These are phyloP conservation scores for Ellobium chinense DNA, from an alignment of 2,888 invertebrate species.

Conservation along the genomic window DNA sequence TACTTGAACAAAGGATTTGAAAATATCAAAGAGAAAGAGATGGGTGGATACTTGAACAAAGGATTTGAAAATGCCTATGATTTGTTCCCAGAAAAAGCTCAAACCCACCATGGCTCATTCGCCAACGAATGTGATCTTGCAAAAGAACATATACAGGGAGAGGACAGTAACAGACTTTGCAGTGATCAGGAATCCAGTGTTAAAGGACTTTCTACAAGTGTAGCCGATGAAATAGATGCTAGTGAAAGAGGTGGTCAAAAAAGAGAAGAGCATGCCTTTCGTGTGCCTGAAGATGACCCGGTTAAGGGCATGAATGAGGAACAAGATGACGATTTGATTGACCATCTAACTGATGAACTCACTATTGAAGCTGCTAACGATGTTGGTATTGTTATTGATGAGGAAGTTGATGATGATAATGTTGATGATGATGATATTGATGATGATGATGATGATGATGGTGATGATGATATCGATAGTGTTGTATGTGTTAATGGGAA, in stretches of 20 bases:
- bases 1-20: no score
- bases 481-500: background rate
- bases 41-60: no score
- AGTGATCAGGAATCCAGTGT: no score
- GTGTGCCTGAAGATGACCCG: background rate
- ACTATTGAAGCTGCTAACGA: background rate
- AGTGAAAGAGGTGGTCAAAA: background rate
- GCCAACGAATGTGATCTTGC: no score
- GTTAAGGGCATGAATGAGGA: background rate
- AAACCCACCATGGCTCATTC: no score
- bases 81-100: no score
- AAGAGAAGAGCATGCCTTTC: background rate
- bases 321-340: background rate
- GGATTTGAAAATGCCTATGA: no score
- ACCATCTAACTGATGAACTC: background rate
- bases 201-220: no score
- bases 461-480: background rate
- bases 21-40: no score
- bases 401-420: no score
- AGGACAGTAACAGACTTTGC: no score
- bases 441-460: background rate
- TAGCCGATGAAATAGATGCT: background rate
- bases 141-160: no score
- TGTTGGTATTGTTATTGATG: slow-evolving; percentile 6
- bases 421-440: background rate